Base-by-base conservation (phyloP, 2,888 invertebrate genomes). In the Noctuana brunneofusca region DNA sequence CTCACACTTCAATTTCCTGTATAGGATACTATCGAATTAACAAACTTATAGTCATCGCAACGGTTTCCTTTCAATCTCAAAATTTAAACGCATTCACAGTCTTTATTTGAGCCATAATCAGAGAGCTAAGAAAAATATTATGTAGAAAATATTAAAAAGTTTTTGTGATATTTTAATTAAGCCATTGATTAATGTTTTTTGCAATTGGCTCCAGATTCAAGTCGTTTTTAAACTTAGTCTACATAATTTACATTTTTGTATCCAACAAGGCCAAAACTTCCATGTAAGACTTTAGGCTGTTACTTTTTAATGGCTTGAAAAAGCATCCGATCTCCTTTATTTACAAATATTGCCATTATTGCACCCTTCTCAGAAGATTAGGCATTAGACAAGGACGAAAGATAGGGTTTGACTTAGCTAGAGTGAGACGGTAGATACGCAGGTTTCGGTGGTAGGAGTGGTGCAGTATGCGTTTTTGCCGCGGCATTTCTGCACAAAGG, bases 401-500 rank as follows among this genome's bases (percentile, higher is more conserved):
- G 50, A 65, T 46, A 58, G 69, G 66, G 64, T 60, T 58, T 20
- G 48, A 16, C 20, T 30, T 60, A 24, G 64, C 65, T 77, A 67
- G 76, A 83, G 75, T 65, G 77, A 79, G 79, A 81, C 64, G 66
- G 58, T 53, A 27, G 49, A 67, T 68, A 69, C 68, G 65, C 66
- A 71, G 65, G 78, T 80, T 84, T 82, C 71, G 79, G 81, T 69
- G 74, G 79, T 78, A 82, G 84, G 81, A 83, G 82, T 81, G 85
- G 89, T 88, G 85, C 88, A 81, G 84, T 87, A 87, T 88, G 86
- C 84, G 86, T 88, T 89, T 89, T 88, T 88, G 84, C 75, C 78
- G 76, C 75, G 75, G 81, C 80, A 81, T 85, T 83, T 82, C 84
- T 86, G 86, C 84, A 81, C 73, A 75, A 78, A 78, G 67, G 65